Base-by-base conservation (phyloP, 2,888 invertebrate genomes). In the Torymus tubicola region DNA sequence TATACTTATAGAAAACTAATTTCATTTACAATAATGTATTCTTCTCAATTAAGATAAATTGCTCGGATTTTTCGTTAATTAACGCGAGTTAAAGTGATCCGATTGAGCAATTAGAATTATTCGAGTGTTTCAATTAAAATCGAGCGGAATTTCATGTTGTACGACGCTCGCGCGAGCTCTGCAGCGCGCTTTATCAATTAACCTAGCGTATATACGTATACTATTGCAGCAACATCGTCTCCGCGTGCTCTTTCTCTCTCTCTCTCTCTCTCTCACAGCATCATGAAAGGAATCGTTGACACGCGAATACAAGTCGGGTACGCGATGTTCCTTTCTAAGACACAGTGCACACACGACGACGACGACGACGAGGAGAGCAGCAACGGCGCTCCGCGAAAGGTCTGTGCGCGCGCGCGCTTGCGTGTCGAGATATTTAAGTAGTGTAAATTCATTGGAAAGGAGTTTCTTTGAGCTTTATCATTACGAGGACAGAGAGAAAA, bases 221-320 rank as follows among this genome's bases (percentile, higher is more conserved):
- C 67, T 57, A 50, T 72, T 76, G 68, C 72, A 14, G 61, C 57
- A 78, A 81, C 81, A 81, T 80, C 74, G 81, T 81, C 78, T 64
- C 63, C 72, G 60, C 69, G 61, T 24, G 24, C 31, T 31, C 31
- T 31, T 5, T 3, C 31, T 3, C 31, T 21, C 21, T 21, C 21
- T 3, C 31, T 21, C 21, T 21, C 21, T 21, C 21, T 21, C 21
- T 21, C 21, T 21, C 24, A 14, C 75, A 68, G 68, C 80, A 81
- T 82, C 80, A 76, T 71, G 73, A 81, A 82, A 80, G 72, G 75
- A 72, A 82, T 81, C 75, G 78, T 78, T 78, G 81, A 81, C 82
- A 82, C 78, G 80, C 78, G 73, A 82, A 73, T 82, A 81, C 82
- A 76, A 80, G 64, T 78, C 78, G 80, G 53, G 55, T 78, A 82